Percentiles rank a stretch among this genome's conserved stretches.
Conservation (phyloP, 1,140 invertebrate species). For the Vanessa atalanta region DNA sequence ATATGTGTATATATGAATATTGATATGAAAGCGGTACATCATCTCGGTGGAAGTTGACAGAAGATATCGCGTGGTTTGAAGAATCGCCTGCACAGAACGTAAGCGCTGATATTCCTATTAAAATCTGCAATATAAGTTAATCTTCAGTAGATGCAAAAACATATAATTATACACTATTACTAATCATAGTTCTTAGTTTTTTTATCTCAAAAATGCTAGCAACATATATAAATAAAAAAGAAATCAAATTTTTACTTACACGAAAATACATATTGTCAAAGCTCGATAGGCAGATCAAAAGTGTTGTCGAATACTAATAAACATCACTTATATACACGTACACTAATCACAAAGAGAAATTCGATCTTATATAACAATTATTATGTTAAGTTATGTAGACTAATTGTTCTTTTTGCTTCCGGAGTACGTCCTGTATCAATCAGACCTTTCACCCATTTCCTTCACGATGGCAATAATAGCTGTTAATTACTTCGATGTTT, state of each 20-base stretch:
- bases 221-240: not conserved
- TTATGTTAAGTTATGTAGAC: conserved; percentile 27
- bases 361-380: conserved; percentile 32
- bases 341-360: conserved; percentile 36
- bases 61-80: conserved; percentile 18
- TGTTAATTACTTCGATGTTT: not conserved
- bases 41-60: conserved; percentile 20
- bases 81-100: conserved; percentile 8
- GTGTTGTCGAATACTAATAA: conserved; percentile 23
- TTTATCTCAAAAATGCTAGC: too few species aligned
- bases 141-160: too few species aligned
- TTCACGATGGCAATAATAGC: not conserved
- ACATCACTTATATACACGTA: conserved; percentile 32
- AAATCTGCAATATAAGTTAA: conserved; percentile 17
- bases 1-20: conserved; percentile 7
- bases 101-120: conserved; percentile 6
- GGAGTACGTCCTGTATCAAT: conserved; percentile 10
- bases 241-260: conserved; percentile 9
- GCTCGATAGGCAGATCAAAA: conserved; percentile 20
- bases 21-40: conserved; percentile 28
- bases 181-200: too few species aligned
- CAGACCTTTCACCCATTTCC: conserved; percentile 4
- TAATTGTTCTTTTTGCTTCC: conserved; percentile 19
- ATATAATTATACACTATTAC: too few species aligned
- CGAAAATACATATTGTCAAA: conserved; percentile 29